Conservation (phyloP, 2,113 vertebrate genomes). For the Nanorana parkeri region DNA sequence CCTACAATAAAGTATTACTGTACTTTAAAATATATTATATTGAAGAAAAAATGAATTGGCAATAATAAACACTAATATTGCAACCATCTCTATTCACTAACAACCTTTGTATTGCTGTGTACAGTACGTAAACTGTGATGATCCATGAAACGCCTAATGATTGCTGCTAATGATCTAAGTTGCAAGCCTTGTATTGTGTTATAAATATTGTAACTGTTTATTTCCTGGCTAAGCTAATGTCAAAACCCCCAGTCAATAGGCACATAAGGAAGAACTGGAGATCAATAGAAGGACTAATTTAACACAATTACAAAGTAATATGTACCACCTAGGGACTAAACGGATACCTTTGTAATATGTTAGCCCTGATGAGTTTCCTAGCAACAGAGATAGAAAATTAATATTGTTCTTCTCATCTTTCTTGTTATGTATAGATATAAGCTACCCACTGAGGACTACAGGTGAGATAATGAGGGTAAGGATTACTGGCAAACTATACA, state of each 20-base stretch:
- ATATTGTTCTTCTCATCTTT: conserved; percentile 1
- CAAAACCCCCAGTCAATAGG: conserved; percentile 45
- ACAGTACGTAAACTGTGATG: conserved; percentile 5
- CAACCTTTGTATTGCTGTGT: neutral
- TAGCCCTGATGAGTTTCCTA: conserved; percentile 7
- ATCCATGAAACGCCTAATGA: conserved; percentile 30
- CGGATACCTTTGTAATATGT: conserved; percentile 9
- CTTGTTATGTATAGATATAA: conserved; percentile 1
- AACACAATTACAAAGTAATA: conserved; percentile 39
- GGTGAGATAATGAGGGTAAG: neutral
- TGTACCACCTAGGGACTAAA: neutral
- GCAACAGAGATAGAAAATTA: conserved; percentile 12
- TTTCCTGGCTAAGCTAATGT: conserved; percentile 45
- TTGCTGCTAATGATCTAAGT: conserved; percentile 36
- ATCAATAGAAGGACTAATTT: conserved; percentile 44
- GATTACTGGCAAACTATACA: neutral
- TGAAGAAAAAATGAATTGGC: too few relatives aligned
- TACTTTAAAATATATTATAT: too few relatives aligned
- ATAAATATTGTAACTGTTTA: conserved; percentile 45
- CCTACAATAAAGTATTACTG: too few relatives aligned
- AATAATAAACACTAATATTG: neutral
- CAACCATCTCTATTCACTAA: neutral
- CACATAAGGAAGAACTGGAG: conserved; percentile 11
- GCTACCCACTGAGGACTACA: conserved; percentile 9
- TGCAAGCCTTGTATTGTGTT: neutral